phyloP scores from a whole-genome alignment of 2,113 vertebrate species.

The Gymnocephalus cernua region DNA sequence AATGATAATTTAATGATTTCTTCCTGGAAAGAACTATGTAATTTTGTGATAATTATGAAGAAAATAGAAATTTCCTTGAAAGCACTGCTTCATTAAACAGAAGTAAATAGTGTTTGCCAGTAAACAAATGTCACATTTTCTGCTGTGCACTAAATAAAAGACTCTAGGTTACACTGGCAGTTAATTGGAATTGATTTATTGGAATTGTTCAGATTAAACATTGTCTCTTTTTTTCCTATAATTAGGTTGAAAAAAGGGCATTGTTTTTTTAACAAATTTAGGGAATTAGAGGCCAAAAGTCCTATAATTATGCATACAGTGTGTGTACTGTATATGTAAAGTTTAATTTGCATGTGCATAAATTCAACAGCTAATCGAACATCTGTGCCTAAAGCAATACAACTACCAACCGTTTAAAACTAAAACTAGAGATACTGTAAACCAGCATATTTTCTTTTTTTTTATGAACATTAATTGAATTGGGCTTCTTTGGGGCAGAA shows the following conservation, averaged over 20 bases:
- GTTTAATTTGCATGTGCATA: neutral
- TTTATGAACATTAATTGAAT: neutral
- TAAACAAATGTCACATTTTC: neutral
- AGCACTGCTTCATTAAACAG: neutral
- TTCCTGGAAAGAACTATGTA: neutral
- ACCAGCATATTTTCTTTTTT: neutral
- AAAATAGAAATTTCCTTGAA: neutral
- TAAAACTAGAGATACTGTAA: neutral
- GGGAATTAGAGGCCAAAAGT: neutral
- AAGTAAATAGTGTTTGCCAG: neutral
- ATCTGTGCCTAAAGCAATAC: neutral
- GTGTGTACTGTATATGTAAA: neutral
- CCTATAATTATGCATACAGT: neutral
- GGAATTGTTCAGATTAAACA: neutral
- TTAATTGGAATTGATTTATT: neutral
- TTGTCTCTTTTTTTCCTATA: neutral
- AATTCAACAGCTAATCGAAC: neutral
- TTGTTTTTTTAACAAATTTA: neutral
- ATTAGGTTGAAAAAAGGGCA: no score
- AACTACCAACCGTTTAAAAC: no score
- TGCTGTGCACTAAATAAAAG: neutral
- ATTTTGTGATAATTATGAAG: neutral
- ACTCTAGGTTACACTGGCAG: neutral
- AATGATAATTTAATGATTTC: neutral
- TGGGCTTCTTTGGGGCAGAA: no score